Evolutionary conservation across 2,797 vertebrate genomes (phyloP).

Genomic region (Malacoraja senta): DNA sequence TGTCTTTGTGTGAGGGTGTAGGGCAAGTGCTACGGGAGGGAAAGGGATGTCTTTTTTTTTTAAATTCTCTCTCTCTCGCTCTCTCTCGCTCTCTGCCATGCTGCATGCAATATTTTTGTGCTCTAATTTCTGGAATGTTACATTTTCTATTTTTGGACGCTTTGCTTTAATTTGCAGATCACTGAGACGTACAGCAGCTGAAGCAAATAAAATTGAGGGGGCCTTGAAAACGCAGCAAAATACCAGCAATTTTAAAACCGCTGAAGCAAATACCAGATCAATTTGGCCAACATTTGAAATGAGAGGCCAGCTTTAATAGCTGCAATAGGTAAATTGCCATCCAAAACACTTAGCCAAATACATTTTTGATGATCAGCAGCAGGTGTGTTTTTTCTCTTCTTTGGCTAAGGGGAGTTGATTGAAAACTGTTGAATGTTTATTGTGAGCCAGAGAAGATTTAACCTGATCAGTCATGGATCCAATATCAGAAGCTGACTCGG

Average conservation of each 20-base stretch:
- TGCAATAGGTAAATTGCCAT: conserved; percentile 21
- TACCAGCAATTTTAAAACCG: conserved; percentile 33
- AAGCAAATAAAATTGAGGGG: conserved; percentile 16
- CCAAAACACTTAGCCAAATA: conserved; percentile 30
- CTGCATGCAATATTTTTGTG: conserved; percentile 13
- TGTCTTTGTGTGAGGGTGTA: background rate
- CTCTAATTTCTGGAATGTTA: background rate
- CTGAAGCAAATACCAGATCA: conserved; percentile 19
- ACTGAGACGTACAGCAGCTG: conserved; percentile 15
- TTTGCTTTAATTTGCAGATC: conserved; percentile 26
- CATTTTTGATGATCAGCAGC: conserved; percentile 32
- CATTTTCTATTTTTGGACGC: background rate
- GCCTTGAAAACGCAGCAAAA: background rate
- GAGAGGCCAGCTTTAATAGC: conserved; percentile 32
- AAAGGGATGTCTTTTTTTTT: background rate
- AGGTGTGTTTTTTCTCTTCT: background rate
- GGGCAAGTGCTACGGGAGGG: background rate
- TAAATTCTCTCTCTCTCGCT: too few species aligned
- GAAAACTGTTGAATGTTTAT: conserved; percentile 16
- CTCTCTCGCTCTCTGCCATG: background rate
- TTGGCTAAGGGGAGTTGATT: conserved; percentile 29
- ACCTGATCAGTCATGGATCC: conserved; percentile 20
- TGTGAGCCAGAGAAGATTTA: background rate
- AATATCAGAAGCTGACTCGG: background rate
- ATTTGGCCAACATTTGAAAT: conserved; percentile 26